Evolutionary conservation across 1,140 invertebrate species (phyloP).

Genomic region (Pogonomyrmex californicus): DNA sequence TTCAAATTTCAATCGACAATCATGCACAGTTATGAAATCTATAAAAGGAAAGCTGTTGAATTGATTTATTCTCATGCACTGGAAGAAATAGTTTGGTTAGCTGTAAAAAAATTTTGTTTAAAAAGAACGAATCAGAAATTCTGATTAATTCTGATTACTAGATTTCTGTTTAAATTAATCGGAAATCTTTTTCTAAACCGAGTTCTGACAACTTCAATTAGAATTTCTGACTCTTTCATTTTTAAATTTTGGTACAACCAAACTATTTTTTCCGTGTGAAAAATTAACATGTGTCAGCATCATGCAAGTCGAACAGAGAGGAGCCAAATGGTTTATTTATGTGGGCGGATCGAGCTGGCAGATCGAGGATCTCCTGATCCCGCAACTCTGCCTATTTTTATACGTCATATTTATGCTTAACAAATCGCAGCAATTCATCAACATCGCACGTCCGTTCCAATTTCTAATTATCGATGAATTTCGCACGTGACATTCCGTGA

Average conservation of each 20-base stretch:
- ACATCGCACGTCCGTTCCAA: conserved; percentile 30
- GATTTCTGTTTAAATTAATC: too few relatives aligned
- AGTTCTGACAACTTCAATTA: too few relatives aligned
- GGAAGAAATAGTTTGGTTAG: too few relatives aligned
- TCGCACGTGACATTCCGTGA: not conserved
- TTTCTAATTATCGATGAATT: not conserved
- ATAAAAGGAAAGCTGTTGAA: not conserved
- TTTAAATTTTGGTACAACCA: too few relatives aligned
- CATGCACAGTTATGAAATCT: not conserved
- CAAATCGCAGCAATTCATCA: conserved; percentile 43
- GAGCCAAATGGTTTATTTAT: conserved; percentile 52
- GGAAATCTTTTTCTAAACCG: too few relatives aligned
- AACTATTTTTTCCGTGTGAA: too few relatives aligned
- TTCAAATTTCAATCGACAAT: not conserved
- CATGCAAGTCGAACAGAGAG: not conserved
- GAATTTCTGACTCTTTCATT: too few relatives aligned
- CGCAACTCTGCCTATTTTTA: conserved; percentile 42
- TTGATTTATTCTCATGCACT: conserved; percentile 15
- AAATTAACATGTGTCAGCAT: not conserved
- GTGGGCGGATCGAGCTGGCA: conserved; percentile 13
- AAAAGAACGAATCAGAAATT: too few relatives aligned
- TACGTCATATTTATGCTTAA: not conserved
- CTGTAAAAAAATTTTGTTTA: too few relatives aligned
- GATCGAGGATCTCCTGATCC: conserved; percentile 17
- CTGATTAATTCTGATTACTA: too few relatives aligned